Evolutionary conservation across 2,113 vertebrate genomes (phyloP).

Genomic region (Campylomormyrus numenius): DNA sequence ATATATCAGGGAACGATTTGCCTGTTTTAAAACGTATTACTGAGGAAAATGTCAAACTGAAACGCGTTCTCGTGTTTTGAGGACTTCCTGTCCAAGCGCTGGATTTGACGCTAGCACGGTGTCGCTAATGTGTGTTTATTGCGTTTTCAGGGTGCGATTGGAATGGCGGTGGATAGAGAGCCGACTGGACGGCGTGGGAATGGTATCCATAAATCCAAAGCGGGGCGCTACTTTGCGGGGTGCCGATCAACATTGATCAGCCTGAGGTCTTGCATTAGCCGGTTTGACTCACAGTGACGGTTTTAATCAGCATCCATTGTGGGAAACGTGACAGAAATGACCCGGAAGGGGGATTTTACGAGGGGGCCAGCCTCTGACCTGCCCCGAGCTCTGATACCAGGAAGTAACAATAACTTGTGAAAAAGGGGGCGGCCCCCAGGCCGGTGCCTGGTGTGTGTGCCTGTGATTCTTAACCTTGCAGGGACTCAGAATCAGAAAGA

Average conservation of each 20-base stretch:
- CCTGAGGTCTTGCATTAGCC: not conserved
- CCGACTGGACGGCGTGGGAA: not conserved
- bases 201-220: not conserved
- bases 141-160: not conserved
- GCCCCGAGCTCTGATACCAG: not conserved
- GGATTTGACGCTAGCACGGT: not conserved
- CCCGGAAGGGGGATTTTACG: not conserved
- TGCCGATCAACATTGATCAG: not conserved
- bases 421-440: not conserved
- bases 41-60: not conserved
- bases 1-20: not conserved
- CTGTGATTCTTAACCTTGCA: not conserved
- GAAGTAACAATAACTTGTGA: not conserved
- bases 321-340: not conserved
- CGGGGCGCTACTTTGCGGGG: not conserved
- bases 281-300: not conserved
- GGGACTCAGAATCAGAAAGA: too few species aligned
- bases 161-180: not conserved
- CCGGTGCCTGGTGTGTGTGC: not conserved
- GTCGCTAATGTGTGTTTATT: not conserved
- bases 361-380: not conserved
- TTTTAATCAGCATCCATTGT: conserved; percentile 3
- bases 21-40: not conserved
- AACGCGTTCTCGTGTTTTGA: not conserved
- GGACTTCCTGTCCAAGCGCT: not conserved